Conservation (phyloP, 2,888 invertebrate species). For the Formica aserva region DNA sequence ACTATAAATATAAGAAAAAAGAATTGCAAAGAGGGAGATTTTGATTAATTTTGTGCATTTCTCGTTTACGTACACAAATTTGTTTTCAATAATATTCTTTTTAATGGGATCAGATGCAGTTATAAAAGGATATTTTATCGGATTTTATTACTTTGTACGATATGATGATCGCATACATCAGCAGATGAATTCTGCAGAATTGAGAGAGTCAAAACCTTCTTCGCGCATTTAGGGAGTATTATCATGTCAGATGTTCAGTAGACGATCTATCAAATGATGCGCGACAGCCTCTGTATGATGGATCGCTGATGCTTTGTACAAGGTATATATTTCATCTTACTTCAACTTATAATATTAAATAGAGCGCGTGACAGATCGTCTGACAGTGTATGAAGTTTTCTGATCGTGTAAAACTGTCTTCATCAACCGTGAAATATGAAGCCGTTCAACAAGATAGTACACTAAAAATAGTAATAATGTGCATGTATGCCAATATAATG, state of each 20-base stretch:
- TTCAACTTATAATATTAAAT: slow-evolving; percentile 36
- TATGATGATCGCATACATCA: not conserved
- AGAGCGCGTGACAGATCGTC: slow-evolving; percentile 43
- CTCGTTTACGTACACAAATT: not conserved
- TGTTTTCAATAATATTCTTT: not conserved
- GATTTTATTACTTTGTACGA: not conserved
- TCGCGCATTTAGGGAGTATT: slow-evolving; percentile 41
- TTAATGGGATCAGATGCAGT: not conserved
- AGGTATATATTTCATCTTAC: slow-evolving; percentile 19
- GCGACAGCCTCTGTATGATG: slow-evolving; percentile 35
- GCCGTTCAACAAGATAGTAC: not conserved
- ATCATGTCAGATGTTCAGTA: slow-evolving; percentile 42
- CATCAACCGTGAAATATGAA: not conserved
- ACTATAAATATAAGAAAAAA: no score
- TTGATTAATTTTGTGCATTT: not conserved
- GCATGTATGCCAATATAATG: not conserved
- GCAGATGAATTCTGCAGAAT: not conserved
- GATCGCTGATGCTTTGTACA: slow-evolving; percentile 31
- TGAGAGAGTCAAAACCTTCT: slow-evolving; percentile 26
- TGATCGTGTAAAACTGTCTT: slow-evolving; percentile 12
- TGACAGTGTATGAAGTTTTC: slow-evolving; percentile 6
- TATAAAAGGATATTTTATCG: not conserved
- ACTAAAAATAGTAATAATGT: not conserved
- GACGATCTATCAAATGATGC: slow-evolving; percentile 53
- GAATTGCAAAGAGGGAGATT: no score